Base-by-base conservation (phyloP, 1,140 invertebrate species). In the Euwallacea fornicatus region DNA sequence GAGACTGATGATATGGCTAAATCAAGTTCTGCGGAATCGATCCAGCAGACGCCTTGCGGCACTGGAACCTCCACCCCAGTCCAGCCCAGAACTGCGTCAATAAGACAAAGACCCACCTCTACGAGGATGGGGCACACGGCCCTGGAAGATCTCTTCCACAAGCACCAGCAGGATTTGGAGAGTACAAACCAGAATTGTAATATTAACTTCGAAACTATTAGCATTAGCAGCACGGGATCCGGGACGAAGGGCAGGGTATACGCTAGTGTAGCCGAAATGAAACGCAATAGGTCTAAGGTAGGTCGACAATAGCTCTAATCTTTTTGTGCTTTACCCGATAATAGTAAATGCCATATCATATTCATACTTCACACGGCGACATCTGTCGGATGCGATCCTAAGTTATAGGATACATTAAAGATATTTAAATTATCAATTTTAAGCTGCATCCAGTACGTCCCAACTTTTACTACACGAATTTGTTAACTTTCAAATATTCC, bases 201-300 rank as follows among this genome's bases (percentile, higher is more conserved):
- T 67, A 83, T 82, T 3, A 85, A 84, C 72, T 89, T 89, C 10
- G 89, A 89, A 69, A 65, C 84, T 85, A 9, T 84, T 84, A 72
- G 72, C 6, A 15, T 61, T 7, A 76, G 61, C 66, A 71, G 70
- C 64, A 70, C 73, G 3, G 89, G 89, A n/a, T 90, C 90, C 9
- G 88, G 89, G 59, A 86, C 88, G 54, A 87, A 88, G 76, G 87
- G 86, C 41, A 85, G 90, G 76, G 94, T 97, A 33, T 97, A 97
- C 83, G 92, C 93, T 54, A 97, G 94, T 81, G 94, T 97, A 59
- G 93, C 95, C 0, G 94, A 97, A 82, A 97, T 97, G 95, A 97
- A 97, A 83, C 87, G 93, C 43, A 87, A 86, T 74, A 88, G 89
- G 81, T 88, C 85, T 76, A 92, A 92, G 86, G 91, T 90, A 86